Conservation (phyloP, 2,888 invertebrate genomes). For the Pandemis cinnamomeana region DNA sequence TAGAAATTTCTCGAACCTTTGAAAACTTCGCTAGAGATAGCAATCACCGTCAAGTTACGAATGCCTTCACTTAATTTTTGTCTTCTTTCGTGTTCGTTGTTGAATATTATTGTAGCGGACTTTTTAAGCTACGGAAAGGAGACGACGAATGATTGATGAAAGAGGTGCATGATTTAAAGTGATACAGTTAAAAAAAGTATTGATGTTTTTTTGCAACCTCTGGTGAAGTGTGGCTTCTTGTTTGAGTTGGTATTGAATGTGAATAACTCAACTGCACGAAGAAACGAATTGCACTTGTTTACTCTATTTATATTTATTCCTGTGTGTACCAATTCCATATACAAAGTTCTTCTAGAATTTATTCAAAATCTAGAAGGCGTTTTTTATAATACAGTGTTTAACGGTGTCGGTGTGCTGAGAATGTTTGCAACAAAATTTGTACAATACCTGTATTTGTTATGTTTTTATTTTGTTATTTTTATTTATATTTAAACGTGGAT, state of each 20-base stretch:
- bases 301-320: slow-evolving; percentile 1
- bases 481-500: slow-evolving; percentile 30
- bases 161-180: background rate
- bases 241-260: background rate
- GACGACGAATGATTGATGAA: background rate
- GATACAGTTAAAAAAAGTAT: background rate
- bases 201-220: background rate
- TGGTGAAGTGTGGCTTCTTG: background rate
- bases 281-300: background rate
- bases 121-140: background rate
- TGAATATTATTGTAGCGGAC: background rate
- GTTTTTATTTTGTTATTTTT: slow-evolving; percentile 35
- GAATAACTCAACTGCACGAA: background rate
- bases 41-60: background rate
- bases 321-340: slow-evolving; percentile 1
- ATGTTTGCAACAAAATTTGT: slow-evolving; percentile 36
- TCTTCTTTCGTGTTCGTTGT: background rate
- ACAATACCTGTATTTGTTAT: slow-evolving; percentile 24
- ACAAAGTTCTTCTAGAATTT: slow-evolving; percentile 3
- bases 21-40: background rate
- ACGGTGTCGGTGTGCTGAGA: slow-evolving; percentile 27
- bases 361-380: slow-evolving; percentile 21
- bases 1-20: background rate
- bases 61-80: background rate
- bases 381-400: slow-evolving; percentile 11